Conservation (phyloP, 1,140 invertebrate genomes). For the Atta cephalotes region DNA sequence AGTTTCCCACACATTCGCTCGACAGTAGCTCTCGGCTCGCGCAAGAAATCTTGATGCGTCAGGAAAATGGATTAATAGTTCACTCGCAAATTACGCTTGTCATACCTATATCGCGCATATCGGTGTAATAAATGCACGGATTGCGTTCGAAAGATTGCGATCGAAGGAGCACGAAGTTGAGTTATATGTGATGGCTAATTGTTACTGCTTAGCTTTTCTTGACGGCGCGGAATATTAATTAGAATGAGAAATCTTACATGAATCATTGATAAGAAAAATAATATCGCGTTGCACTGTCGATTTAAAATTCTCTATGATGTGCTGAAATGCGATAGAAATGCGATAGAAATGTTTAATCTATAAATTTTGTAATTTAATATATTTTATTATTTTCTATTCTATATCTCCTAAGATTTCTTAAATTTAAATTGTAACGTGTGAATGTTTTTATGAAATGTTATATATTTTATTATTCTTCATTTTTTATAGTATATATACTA, state of each 20-base stretch:
- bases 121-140: background rate
- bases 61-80: constrained; percentile 53
- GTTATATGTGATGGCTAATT: background rate
- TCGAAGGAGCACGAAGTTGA: background rate
- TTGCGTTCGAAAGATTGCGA: background rate
- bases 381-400: background rate
- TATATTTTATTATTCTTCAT: background rate
- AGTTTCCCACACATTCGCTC: constrained; percentile 49
- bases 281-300: background rate
- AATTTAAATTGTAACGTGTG: background rate
- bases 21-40: background rate
- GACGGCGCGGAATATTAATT: background rate
- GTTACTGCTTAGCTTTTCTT: background rate
- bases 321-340: background rate
- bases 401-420: background rate
- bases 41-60: constrained; percentile 35
- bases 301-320: background rate
- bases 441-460: background rate
- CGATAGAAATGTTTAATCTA: background rate
- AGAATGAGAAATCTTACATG: background rate
- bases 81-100: constrained; percentile 18
- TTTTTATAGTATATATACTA: background rate
- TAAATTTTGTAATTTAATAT: background rate
- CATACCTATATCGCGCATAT: background rate
- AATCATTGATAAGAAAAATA: background rate